These are phyloP conservation scores for Babyrousa celebensis DNA, from an alignment of 2,797 vertebrate genomes.

Conservation along the genomic window DNA sequence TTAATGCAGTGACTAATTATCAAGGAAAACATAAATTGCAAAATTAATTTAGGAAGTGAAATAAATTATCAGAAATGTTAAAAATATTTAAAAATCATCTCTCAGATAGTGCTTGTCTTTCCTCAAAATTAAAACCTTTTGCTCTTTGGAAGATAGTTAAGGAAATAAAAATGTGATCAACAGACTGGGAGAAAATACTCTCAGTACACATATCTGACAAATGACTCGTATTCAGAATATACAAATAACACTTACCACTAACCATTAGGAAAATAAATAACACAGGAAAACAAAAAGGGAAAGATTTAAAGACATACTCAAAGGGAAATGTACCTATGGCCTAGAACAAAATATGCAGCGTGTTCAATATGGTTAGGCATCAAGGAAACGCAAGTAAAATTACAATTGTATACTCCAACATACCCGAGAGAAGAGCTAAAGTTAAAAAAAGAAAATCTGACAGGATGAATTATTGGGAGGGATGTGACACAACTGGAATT, in stretches of 20 bases:
- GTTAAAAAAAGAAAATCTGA: background rate
- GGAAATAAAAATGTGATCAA: background rate
- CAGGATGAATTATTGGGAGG: background rate
- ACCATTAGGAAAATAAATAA: background rate
- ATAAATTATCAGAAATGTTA: slow-evolving; percentile 18
- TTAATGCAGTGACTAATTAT: background rate
- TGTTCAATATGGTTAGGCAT: rapidly evolving
- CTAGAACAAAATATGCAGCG: background rate
- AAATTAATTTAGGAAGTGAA: slow-evolving; percentile 52
- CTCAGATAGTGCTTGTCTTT: background rate
- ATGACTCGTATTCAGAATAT: background rate
- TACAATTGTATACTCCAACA: background rate
- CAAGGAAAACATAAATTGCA: slow-evolving; percentile 38
- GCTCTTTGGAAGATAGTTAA: background rate
- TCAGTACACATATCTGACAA: background rate
- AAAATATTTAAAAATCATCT: background rate
- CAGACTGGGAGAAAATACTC: background rate
- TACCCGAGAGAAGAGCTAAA: rapidly evolving
- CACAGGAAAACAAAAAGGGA: background rate
- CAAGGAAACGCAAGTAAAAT: background rate
- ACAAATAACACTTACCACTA: background rate
- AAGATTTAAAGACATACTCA: background rate
- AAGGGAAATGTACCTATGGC: background rate
- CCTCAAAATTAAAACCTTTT: background rate
- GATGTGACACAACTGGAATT: background rate